Base-by-base conservation (phyloP, 2,888 invertebrate species). In the Clitarchus hookeri region DNA sequence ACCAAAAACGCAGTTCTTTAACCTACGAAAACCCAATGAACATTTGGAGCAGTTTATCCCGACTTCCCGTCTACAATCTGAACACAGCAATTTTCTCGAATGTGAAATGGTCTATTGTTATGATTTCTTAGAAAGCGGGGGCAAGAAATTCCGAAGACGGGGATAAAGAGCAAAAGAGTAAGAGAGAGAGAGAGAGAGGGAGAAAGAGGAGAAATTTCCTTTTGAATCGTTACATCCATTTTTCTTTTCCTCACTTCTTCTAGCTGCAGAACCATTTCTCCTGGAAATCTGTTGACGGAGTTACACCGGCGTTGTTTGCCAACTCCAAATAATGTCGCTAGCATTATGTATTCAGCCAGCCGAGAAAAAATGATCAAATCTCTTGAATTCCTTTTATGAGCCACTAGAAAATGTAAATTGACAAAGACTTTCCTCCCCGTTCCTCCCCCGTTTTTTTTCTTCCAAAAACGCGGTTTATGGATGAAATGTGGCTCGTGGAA, bases 351-450 rank as follows among this genome's bases (percentile, higher is more conserved):
- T 82, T 82, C 82, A 82, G 82, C 82, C 82, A 82, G 36, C 82
- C 82, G 36, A 36, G 82, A 82, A 82, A 82, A 82, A 82, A 82
- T 82, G 82, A 82, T 82, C 82, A 82, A 82, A 82, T 82, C 82
- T 82, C 36, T 82, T 36, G 82, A 82, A 82, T 82, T 44, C 44
- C 82, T 65, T 82, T 82, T 82, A 82, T 82, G 36, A 82, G 44
- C 82, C 82, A 82, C 82, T 82, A 36, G 82, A 44, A 82, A 82
- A 82, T 82, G 82, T 82, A 82, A 82, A 82, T 82, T 82, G 82
- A 82, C 82, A 82, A 27, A 82, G 36, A 82, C 19, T 82, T 82
- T 82, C 44, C 25, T 36, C 82, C 65, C 65, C 65, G 2, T 65
- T 65, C 16, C 16, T 65, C 19, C 1, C 8, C n/a, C 48, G n/a